These are phyloP conservation scores for Daphoenositta chrysoptera DNA, from an alignment of 2,113 vertebrate species.

Conservation along the genomic window DNA sequence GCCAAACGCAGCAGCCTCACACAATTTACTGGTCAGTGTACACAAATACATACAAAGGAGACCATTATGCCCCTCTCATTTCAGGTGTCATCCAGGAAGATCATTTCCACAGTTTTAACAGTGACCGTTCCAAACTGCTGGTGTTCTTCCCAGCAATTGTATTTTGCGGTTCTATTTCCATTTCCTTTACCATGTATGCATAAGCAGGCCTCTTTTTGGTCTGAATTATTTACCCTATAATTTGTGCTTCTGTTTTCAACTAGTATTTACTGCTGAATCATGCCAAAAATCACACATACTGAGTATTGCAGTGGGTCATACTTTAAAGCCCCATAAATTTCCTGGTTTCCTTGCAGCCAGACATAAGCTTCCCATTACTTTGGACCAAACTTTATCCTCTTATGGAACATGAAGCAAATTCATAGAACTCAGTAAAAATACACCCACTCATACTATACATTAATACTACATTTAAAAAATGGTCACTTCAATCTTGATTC, in stretches of 20 bases:
- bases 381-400: background rate
- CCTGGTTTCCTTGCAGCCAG: slow-evolving; percentile 10
- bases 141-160: slow-evolving; percentile 1
- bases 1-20: background rate
- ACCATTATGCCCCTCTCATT: background rate
- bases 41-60: background rate
- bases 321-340: slow-evolving; percentile 29
- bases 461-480: background rate
- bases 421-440: background rate
- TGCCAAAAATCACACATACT: slow-evolving; percentile 49
- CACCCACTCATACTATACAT: background rate
- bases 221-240: slow-evolving; percentile 40
- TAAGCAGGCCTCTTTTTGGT: background rate
- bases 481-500: background rate
- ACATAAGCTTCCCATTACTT: slow-evolving; percentile 23
- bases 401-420: background rate
- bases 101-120: background rate
- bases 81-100: background rate
- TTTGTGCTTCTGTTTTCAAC: slow-evolving; percentile 47
- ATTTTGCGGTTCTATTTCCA: background rate
- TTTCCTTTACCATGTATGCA: background rate
- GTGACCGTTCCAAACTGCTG: background rate
- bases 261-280: slow-evolving; percentile 36
- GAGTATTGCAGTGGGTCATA: slow-evolving; percentile 1
- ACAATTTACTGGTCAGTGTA: background rate